phyloP scores from a whole-genome alignment of 2,797 vertebrate genomes.

The Podarcis lilfordi region DNA sequence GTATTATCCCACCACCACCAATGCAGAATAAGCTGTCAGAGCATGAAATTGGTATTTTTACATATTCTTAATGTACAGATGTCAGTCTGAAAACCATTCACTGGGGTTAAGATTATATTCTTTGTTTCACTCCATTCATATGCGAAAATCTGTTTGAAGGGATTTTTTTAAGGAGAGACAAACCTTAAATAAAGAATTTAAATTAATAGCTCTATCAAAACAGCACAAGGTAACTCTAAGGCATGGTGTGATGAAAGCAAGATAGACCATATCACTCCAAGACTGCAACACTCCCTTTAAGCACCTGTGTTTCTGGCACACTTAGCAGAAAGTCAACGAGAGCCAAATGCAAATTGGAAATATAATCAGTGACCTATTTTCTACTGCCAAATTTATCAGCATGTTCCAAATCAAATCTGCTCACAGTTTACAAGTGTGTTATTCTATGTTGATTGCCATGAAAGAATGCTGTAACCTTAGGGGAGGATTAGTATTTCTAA shows the following conservation, averaged over 20 bases:
- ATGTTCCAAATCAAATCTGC: conserved; percentile 66
- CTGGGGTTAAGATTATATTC: conserved; percentile 70
- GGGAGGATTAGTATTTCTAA: conserved; percentile 38
- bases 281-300: conserved; percentile 45
- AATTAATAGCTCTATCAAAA: conserved; percentile 52
- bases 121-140: conserved; percentile 68
- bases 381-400: conserved; percentile 64
- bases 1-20: conserved; percentile 70
- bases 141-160: conserved; percentile 58
- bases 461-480: conserved; percentile 55
- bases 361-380: conserved; percentile 60
- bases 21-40: conserved; percentile 80
- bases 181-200: conserved; percentile 62
- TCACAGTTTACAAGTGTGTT: conserved; percentile 67
- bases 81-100: conserved; percentile 75
- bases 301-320: conserved; percentile 61
- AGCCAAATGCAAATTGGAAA: conserved; percentile 59
- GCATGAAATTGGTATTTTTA: conserved; percentile 83
- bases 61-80: conserved; percentile 81
- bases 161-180: conserved; percentile 53
- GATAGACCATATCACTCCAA: conserved; percentile 31
- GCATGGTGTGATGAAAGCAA: conserved; percentile 1
- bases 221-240: conserved; percentile 56
- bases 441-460: conserved; percentile 60
- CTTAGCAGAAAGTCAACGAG: conserved; percentile 56